Conservation (phyloP, 1,140 invertebrate genomes). For the Drosophila virilis region DNA sequence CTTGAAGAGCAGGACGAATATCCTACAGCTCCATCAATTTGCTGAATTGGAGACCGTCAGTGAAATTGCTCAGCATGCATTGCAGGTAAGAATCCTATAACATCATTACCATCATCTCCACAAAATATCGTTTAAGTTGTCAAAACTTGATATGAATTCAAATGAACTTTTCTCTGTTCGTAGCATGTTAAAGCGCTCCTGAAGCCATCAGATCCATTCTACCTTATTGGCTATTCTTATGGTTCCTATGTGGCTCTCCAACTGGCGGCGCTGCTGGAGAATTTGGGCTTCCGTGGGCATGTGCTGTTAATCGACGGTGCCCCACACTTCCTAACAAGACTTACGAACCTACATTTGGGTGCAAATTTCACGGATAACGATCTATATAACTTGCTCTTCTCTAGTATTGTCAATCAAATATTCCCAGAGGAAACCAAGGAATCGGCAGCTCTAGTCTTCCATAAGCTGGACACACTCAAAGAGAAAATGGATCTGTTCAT, state of each 20-base stretch:
- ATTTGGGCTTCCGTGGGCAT: slow-evolving; percentile 85
- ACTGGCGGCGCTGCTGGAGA: slow-evolving; percentile 86
- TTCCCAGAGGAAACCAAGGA: slow-evolving; percentile 86
- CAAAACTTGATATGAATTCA: background rate
- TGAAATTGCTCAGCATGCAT: slow-evolving; percentile 54
- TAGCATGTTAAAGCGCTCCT: slow-evolving; percentile 86
- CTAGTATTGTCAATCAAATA: slow-evolving; percentile 85
- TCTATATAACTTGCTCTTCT: slow-evolving; percentile 86
- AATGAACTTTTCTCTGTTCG: background rate
- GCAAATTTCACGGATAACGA: slow-evolving; percentile 84
- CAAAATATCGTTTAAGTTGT: too few species aligned
- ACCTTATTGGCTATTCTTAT: slow-evolving; percentile 88
- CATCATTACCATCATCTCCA: background rate
- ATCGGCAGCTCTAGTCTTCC: slow-evolving; percentile 82
- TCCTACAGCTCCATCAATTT: slow-evolving; percentile 69
- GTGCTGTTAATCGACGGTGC: slow-evolving; percentile 87
- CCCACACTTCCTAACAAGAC: slow-evolving; percentile 85
- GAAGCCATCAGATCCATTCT: slow-evolving; percentile 86
- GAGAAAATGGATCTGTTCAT: slow-evolving; percentile 71
- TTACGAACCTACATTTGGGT: slow-evolving; percentile 82
- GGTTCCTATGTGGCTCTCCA: slow-evolving; percentile 87
- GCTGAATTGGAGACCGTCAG: slow-evolving; percentile 54
- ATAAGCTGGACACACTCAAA: slow-evolving; percentile 57
- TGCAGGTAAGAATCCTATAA: slow-evolving; percentile 55
- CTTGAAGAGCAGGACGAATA: slow-evolving; percentile 51